Percentiles rank a stretch among this genome's conserved stretches.
Evolutionary conservation across 2,888 invertebrate species (phyloP).

Genomic region (Agrotis puta): DNA sequence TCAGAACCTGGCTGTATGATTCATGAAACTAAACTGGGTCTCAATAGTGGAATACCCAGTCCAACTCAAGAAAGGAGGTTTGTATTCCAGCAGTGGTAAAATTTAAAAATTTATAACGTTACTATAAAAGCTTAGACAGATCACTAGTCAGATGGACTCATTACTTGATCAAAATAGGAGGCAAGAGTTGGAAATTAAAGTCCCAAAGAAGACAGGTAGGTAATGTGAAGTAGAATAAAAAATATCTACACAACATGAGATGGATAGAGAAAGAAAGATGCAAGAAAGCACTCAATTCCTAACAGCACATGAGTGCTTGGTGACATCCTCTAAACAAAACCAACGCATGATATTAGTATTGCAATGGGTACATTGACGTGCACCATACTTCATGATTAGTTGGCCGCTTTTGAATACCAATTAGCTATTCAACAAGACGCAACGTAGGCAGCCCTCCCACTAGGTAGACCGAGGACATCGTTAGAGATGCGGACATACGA

Average conservation of each 20-base stretch:
- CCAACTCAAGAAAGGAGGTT: background rate
- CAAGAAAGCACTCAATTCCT: background rate
- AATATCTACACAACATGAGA: background rate
- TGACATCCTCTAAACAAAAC: background rate
- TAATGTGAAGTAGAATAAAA: background rate
- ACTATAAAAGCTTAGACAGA: no score
- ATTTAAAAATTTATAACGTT: background rate
- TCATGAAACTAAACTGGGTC: slow-evolving; percentile 1
- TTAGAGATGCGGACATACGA: no score
- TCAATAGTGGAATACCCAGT: background rate
- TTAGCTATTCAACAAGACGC: background rate
- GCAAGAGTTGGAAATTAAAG: background rate
- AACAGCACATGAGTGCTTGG: background rate
- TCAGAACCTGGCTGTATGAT: background rate
- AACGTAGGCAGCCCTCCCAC: no score
- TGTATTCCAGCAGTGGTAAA: background rate
- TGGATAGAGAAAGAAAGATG: background rate
- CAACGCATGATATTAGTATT: background rate
- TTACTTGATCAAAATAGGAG: background rate
- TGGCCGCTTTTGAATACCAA: background rate
- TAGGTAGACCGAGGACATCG: no score
- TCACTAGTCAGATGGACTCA: background rate
- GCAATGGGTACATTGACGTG: background rate
- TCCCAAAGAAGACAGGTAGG: background rate
- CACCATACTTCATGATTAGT: background rate